Percentiles rank a stretch among this genome's conserved stretches.
phyloP scores from a whole-genome alignment of 2,888 invertebrate species.

The Drosophila buzzatii region DNA sequence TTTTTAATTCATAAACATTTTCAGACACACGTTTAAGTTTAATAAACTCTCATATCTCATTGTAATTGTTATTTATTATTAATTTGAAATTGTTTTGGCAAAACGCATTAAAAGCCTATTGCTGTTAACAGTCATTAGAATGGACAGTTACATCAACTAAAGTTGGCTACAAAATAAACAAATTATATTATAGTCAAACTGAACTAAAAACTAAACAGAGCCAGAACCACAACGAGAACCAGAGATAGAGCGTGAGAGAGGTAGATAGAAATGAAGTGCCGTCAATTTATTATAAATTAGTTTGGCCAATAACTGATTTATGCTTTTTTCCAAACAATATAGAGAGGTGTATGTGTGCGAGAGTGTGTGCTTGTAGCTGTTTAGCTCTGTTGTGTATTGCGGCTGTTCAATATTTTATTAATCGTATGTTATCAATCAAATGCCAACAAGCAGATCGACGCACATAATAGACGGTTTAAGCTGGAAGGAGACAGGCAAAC shows the following conservation, averaged over 20 bases:
- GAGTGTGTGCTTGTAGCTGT: constrained; percentile 20
- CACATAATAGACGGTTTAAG: constrained; percentile 17
- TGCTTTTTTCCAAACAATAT: constrained; percentile 66
- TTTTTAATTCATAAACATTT: not conserved
- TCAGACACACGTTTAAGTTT: not conserved
- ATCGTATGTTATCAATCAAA: constrained; percentile 81
- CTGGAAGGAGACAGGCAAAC: constrained; percentile 11
- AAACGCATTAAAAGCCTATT: constrained; percentile 53
- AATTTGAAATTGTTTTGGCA: constrained; percentile 25
- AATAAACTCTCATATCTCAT: constrained; percentile 1
- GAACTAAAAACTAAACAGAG: constrained; percentile 50
- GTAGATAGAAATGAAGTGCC: constrained; percentile 30
- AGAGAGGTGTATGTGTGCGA: constrained; percentile 18
- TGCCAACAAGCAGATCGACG: constrained; percentile 51
- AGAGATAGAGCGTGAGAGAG: not conserved
- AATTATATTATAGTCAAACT: constrained; percentile 52
- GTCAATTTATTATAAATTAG: constrained; percentile 76
- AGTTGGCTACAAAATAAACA: constrained; percentile 61
- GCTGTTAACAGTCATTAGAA: constrained; percentile 51
- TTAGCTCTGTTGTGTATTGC: constrained; percentile 19
- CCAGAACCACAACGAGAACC: not conserved
- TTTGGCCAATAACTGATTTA: constrained; percentile 68
- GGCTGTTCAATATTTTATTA: constrained; percentile 79
- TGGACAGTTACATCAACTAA: constrained; percentile 36
- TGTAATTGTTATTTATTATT: constrained; percentile 17